Percentiles rank a stretch among this genome's conserved stretches.
These are phyloP conservation scores for Ctenochaetus hawaiiensis DNA, from an alignment of 2,797 vertebrate species.

Conservation along the genomic window DNA sequence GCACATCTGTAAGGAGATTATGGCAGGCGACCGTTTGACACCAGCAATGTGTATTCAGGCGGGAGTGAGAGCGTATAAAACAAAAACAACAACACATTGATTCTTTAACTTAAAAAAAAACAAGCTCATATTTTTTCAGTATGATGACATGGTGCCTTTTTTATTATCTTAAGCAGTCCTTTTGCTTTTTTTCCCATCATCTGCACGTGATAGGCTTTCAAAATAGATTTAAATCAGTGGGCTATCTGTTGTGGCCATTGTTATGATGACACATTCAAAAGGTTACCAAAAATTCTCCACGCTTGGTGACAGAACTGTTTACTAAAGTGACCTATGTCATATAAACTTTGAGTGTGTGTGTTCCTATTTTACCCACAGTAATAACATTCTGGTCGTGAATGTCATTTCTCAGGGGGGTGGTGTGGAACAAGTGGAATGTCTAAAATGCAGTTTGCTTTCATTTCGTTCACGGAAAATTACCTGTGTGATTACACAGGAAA, in stretches of 20 bases:
- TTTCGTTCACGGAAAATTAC: not conserved
- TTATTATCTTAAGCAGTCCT: too few species aligned
- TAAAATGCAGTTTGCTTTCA: conserved; percentile 27
- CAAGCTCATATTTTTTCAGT: too few species aligned
- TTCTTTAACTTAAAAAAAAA: too few species aligned
- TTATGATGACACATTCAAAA: not conserved
- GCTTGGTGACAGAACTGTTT: not conserved
- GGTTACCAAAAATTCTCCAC: not conserved
- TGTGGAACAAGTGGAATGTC: conserved; percentile 30
- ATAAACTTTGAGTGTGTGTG: not conserved
- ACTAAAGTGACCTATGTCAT: not conserved
- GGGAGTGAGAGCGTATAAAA: not conserved
- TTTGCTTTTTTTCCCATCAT: not conserved
- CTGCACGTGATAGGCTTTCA: not conserved
- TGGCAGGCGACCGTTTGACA: conserved; percentile 8
- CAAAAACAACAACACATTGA: too few species aligned
- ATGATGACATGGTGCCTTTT: too few species aligned
- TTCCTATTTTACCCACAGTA: too few species aligned
- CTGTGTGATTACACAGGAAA: conserved; percentile 2
- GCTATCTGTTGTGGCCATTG: not conserved
- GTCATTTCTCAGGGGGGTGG: not conserved
- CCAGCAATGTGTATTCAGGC: not conserved
- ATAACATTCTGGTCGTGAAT: not conserved
- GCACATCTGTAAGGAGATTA: conserved; percentile 34
- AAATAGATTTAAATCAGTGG: not conserved